Evolutionary conservation across 2,113 vertebrate species (phyloP).

Genomic region (Puntigrus tetrazona): DNA sequence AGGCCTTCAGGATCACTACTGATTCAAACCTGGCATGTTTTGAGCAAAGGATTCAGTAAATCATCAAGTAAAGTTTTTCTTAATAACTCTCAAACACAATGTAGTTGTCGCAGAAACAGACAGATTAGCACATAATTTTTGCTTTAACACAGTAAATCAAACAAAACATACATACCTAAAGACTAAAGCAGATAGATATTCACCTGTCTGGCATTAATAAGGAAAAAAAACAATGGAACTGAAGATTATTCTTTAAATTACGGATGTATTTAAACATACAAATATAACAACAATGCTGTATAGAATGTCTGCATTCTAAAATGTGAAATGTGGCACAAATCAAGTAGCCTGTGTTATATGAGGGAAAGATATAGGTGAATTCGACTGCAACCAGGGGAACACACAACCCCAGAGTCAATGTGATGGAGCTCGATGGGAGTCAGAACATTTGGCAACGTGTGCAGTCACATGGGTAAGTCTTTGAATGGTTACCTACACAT

Average conservation of each 20-base stretch:
- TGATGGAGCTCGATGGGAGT: slow-evolving; percentile 63
- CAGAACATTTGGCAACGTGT: slow-evolving; percentile 68
- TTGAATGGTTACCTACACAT: slow-evolving; percentile 67
- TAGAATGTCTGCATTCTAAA: slow-evolving; percentile 48
- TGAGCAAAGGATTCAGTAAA: slow-evolving; percentile 56
- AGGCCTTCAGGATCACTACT: slow-evolving; percentile 37
- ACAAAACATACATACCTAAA: slow-evolving; percentile 33
- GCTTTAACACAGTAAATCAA: slow-evolving; percentile 36
- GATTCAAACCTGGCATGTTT: slow-evolving; percentile 49
- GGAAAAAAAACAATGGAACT: slow-evolving; percentile 31
- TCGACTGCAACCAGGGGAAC: slow-evolving; percentile 68
- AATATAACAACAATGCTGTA: slow-evolving; percentile 42
- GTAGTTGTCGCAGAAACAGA: slow-evolving; percentile 43
- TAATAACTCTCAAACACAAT: slow-evolving; percentile 48
- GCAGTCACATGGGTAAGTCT: slow-evolving; percentile 76
- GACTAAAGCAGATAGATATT: slow-evolving; percentile 37
- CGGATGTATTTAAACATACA: slow-evolving; percentile 44
- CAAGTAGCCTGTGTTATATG: slow-evolving; percentile 44
- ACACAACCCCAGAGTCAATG: slow-evolving; percentile 53
- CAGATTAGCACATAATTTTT: slow-evolving; percentile 50
- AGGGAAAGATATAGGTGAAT: slow-evolving; percentile 28
- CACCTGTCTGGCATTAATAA: slow-evolving; percentile 15
- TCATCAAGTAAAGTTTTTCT: slow-evolving; percentile 55
- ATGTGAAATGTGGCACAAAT: slow-evolving; percentile 37
- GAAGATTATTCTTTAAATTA: slow-evolving; percentile 53